phyloP scores from a whole-genome alignment of 2,113 vertebrate species.

The Scortum barcoo region DNA sequence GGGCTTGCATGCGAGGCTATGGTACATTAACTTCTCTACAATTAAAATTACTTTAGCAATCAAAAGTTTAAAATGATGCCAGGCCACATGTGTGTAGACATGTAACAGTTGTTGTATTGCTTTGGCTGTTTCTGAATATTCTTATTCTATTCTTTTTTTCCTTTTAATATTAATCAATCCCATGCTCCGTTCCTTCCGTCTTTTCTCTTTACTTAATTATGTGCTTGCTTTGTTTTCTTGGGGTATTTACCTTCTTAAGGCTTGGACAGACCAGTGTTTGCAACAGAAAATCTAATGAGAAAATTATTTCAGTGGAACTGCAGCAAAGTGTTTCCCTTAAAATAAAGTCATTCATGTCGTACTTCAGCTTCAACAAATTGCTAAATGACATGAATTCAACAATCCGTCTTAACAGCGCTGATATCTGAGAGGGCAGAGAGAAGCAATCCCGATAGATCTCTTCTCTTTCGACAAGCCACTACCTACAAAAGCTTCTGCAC shows the following conservation, averaged over 20 bases:
- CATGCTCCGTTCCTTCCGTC: neutral
- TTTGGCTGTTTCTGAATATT: slow-evolving; percentile 14
- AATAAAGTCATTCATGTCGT: too few species aligned
- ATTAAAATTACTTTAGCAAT: slow-evolving; percentile 64
- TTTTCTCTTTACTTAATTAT: neutral
- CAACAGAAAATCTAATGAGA: neutral
- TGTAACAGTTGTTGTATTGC: slow-evolving; percentile 19
- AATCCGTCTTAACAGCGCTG: neutral
- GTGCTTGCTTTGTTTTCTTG: neutral
- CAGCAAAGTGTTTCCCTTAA: neutral
- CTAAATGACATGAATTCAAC: neutral
- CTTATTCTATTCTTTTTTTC: slow-evolving; percentile 24
- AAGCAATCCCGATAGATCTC: too few species aligned
- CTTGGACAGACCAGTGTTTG: neutral
- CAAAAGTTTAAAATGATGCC: slow-evolving; percentile 48
- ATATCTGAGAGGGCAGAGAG: neutral
- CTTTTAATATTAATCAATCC: neutral
- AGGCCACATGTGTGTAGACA: slow-evolving; percentile 10
- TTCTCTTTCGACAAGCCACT: neutral
- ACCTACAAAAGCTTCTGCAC: neutral
- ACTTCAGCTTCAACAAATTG: neutral
- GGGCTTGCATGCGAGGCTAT: slow-evolving; percentile 53
- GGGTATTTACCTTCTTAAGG: neutral
- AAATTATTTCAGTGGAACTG: neutral
- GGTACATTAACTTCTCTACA: slow-evolving; percentile 56